Evolutionary conservation across 2,888 invertebrate genomes (phyloP), one percentile per base, ranked within the genome.

Genomic region (Dendrolimus houi): DNA sequence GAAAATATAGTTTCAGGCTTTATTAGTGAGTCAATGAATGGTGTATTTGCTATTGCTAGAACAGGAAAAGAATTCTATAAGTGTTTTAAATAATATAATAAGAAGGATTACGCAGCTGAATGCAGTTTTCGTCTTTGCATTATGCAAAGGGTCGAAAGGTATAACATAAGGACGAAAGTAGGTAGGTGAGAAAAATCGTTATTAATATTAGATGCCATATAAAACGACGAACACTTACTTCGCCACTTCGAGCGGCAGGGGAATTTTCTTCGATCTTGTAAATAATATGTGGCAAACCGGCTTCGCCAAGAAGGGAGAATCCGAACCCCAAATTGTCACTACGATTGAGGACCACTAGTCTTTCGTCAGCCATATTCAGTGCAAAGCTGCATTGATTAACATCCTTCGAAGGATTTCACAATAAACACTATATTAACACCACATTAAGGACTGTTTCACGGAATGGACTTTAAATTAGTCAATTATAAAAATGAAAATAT

Each of bases 241-340:
- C 94, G 83, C 95, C 96, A 87, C 96, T 95, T 83, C 95, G 95
- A 75, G 96, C 96, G 69, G 97, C 97, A 85, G 97, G 97, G 74
- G 97, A 97, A 91, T 97, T 96, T 87, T 97, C 97, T 81, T 96
- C 94, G 82, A 97, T 97, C 92, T 97, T 95, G 92, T 97, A 97
- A 87, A 97, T 96, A 85, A 97, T 96, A 83, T 97, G 97, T 81
- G 97, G 97, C 88, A 96, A 94, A 85, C 96, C 97, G 81, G 96
- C 96, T 89, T 96, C 96, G 70, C 97, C 96, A 80, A 97, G 93
- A 77, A 97, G 92, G 75, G 97, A 97, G 92, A 97, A 97, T 77
- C 97, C 97, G 84, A 97, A 96, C 82, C 97, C 96, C 87, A 94
- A 93, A 92, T 94, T 94, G 92, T 96, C 96, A 93, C 94, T 95